Evolutionary conservation across 2,113 vertebrate genomes (phyloP).

Genomic region (Chaetorhynchus papuensis): DNA sequence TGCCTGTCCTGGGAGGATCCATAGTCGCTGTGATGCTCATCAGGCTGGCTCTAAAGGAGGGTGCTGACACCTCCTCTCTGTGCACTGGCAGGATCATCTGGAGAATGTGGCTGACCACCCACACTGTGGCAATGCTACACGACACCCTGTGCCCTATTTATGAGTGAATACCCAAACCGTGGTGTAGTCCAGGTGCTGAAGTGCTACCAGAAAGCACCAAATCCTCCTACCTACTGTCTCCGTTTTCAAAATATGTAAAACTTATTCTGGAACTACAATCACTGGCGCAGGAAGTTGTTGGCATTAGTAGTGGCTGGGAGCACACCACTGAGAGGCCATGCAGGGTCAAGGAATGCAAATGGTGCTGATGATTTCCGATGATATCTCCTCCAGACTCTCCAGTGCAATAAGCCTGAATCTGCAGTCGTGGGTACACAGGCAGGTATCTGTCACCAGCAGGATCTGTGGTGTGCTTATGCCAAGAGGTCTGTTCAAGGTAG

Average conservation of each 20-base stretch:
- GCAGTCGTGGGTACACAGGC: accelerated
- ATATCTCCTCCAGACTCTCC: background rate
- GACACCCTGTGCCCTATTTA: background rate
- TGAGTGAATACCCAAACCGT: background rate
- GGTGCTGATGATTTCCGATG: no score
- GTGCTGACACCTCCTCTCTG: background rate
- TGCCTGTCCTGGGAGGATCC: background rate
- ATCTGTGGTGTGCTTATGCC: background rate
- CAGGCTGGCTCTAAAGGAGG: background rate
- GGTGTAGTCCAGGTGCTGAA: background rate
- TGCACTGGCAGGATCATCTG: background rate
- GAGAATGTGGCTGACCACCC: background rate
- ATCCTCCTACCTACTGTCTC: background rate
- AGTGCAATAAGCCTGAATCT: background rate
- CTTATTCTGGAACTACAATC: background rate
- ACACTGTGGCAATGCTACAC: background rate
- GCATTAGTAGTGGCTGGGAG: background rate
- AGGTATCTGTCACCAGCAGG: background rate
- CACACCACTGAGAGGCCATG: background rate
- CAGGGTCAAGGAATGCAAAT: background rate
- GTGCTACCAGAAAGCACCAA: background rate
- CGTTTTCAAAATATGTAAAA: background rate
- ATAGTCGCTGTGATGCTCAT: background rate
- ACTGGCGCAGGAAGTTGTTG: background rate
- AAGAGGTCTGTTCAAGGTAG: background rate